phyloP scores from a whole-genome alignment of 2,888 invertebrate species.

The Cephus rjabovi region DNA sequence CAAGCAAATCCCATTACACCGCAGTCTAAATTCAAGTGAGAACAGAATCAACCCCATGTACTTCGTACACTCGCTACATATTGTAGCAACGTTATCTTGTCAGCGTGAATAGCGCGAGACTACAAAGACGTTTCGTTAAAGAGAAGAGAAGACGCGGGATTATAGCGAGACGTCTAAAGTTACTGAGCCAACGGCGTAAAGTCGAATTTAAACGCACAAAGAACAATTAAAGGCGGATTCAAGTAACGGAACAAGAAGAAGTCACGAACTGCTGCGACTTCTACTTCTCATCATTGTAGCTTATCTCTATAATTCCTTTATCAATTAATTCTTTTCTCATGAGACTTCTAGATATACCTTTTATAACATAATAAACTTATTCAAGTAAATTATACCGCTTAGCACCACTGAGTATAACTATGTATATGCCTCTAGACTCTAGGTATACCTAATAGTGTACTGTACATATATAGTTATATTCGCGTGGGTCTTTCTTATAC shows the following conservation, averaged over 20 bases:
- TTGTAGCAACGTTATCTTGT: background rate
- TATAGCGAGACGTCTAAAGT: constrained; percentile 34
- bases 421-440: too few species aligned
- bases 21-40: constrained; percentile 1
- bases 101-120: constrained; percentile 3
- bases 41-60: background rate
- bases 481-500: constrained; percentile 16
- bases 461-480: too few species aligned
- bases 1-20: background rate
- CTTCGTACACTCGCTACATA: background rate
- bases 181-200: constrained; percentile 29
- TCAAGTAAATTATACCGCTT: too few species aligned
- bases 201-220: constrained; percentile 40
- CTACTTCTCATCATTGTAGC: too few species aligned
- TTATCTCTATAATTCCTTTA: too few species aligned
- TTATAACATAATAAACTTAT: too few species aligned
- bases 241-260: too few species aligned
- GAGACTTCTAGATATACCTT: too few species aligned
- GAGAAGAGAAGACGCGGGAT: constrained; percentile 24
- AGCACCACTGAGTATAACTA: too few species aligned
- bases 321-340: too few species aligned
- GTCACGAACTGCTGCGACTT: too few species aligned
- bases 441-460: too few species aligned
- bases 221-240: constrained; percentile 36
- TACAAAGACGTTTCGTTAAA: background rate